Percentiles rank a stretch among this genome's conserved stretches.
These are phyloP conservation scores for Drosophila cracens DNA, from an alignment of 2,888 invertebrate species.

Conservation along the genomic window DNA sequence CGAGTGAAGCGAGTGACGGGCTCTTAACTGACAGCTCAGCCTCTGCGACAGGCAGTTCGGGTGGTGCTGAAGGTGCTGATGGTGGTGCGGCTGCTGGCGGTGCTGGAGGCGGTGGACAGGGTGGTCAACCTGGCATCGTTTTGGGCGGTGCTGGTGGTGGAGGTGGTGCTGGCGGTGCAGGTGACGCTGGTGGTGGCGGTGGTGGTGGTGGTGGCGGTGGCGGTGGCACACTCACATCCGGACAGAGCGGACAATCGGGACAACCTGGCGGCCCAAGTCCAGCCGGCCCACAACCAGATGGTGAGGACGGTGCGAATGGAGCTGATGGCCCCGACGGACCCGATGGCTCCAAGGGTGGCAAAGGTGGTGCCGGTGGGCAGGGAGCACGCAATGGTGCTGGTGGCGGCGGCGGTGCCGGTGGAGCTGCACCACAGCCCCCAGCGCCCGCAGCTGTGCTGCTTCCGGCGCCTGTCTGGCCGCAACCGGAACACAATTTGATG, in stretches of 20 bases:
- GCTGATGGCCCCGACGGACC: conserved; percentile 76
- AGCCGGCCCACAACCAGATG: conserved; percentile 67
- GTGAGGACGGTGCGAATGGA: conserved; percentile 75
- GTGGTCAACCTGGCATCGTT: not conserved
- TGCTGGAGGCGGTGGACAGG: not conserved
- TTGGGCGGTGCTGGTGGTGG: not conserved
- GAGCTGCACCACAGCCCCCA: conserved; percentile 58
- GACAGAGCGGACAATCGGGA: conserved; percentile 58
- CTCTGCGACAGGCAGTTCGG: not conserved
- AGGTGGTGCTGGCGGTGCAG: conserved; percentile 61
- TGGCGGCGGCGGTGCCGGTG: conserved; percentile 74
- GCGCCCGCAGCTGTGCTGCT: conserved; percentile 25
- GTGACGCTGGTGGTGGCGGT: conserved; percentile 67
- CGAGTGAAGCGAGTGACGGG: not conserved
- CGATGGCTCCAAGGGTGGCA: conserved; percentile 75
- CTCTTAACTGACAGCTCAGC: conserved; percentile 8
- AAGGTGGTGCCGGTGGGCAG: conserved; percentile 80
- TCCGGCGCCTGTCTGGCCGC: conserved; percentile 72
- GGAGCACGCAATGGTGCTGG: conserved; percentile 74
- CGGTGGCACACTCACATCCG: conserved; percentile 68
- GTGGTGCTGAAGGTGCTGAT: conserved; percentile 6
- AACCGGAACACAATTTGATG: conserved; percentile 53
- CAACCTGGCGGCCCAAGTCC: conserved; percentile 69
- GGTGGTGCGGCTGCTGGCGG: not conserved
- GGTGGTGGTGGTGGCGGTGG: conserved; percentile 71